Base-by-base conservation (phyloP, 2,888 invertebrate species). In the Campoletis raptor region DNA sequence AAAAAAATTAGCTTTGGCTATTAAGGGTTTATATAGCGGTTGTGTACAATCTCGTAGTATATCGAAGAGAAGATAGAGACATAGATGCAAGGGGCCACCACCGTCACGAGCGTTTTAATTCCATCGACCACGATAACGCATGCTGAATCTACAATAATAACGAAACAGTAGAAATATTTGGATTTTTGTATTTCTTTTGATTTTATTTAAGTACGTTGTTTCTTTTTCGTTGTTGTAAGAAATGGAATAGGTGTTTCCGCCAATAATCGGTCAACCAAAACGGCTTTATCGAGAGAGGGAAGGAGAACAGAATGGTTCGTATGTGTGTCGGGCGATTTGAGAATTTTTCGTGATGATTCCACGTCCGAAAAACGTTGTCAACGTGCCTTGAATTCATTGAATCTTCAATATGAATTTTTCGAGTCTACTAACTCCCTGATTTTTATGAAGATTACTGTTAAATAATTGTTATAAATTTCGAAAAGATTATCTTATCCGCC, bases 121-220 rank as follows among this genome's bases (percentile, higher is more conserved):
- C 94, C 94, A 94, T 93, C 93, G 93, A 93, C 93, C 93, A 92
- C 92, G 94, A 92, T 94, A 94, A 93, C 93, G 93, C 94, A 94
- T 94, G 94, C 94, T 93, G 93, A 93, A 94, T 94, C 94, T 94
- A 94, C 93, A 94, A 94, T 93, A 93, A 89, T 82, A 93, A 94
- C 90, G 92, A 93, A 91, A 93, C 92, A 93, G 91, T 91, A 92
- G 91, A 89, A 88, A 87, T 88, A 89, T 84, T 86, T 81, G 83
- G 81, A 74, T 67, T 78, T 73, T 57, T 37, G 1, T 37, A 74
- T 30, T 30, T 30, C 30, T 74, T 45, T 21, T 40, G 5, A 36
- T 54, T 6, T 74, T 45, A 40, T 80, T 45, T 30, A 6, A 30
- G 30, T 61, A 30, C 48, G 30, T 52, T 40, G 40, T 12, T 74